Evolutionary conservation across 2,888 invertebrate species (phyloP), one percentile per base, ranked within the genome.

Genomic region (Geotrupes spiniger): DNA sequence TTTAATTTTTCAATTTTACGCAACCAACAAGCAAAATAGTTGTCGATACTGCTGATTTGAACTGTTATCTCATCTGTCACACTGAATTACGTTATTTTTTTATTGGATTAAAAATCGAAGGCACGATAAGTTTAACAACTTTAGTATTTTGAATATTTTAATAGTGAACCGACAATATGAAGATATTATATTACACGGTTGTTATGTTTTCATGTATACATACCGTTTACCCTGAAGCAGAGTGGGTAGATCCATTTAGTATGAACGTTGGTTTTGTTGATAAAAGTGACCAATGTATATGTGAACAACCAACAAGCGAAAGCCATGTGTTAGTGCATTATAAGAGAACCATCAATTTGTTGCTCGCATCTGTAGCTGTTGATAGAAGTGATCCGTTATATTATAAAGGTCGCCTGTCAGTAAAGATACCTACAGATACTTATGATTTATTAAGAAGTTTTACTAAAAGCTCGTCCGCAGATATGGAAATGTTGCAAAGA

Each of bases 271-370:
- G 16, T 8, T 4, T 36, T 29, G 11, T n/a, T 2, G 12, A 33
- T 10, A 1, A 10, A 21, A 15, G 17, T 33, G 3, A 21, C 17
- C 12, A 28, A 5, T 36, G 25, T 17, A 14, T 10, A 1, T 47
- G 43, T 29, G 29, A 40, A 9, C 10, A 28, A 11, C 10, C 42
- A 27, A 10, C 26, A 15, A 14, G 2, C 4, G 27, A 8, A 26
- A 5, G 9, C n/a, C 42, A 51, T 11, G 29, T 42, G 26, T 37
- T 42, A 6, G 33, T 53, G 10, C 51, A 51, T 36, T 55, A 51
- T 15, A 55, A 53, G 33, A 47, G 53, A 9, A 16, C 49, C 9
- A 38, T 55, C 36, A 53, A 41, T 41, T 39, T 55, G 8, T 11
- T 55, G n/a, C 21, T 53, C 15, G 49, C 31, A 38, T 17, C 28